Conservation (phyloP, 1,140 invertebrate species). For the Anoplophora glabripennis region DNA sequence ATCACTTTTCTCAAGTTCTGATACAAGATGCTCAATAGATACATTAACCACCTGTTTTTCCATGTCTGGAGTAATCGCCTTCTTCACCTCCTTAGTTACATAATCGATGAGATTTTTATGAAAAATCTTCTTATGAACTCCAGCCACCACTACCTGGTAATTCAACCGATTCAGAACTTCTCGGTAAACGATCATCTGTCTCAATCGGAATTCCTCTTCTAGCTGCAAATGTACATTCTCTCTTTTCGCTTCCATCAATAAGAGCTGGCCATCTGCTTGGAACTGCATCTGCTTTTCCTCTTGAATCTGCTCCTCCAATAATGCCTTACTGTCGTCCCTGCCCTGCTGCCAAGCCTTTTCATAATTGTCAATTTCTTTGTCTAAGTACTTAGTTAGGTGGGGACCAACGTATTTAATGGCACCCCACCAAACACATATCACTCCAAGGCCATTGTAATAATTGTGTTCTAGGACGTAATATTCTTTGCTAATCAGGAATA, state of each 20-base stretch:
- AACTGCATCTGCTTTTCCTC: constrained; percentile 70
- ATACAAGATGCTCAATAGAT: constrained; percentile 72
- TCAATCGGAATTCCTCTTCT: constrained; percentile 83
- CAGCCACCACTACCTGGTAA: constrained; percentile 59
- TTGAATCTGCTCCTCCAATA: constrained; percentile 48
- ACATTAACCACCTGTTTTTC: constrained; percentile 81
- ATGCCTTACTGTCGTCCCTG: constrained; percentile 54
- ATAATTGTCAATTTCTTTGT: constrained; percentile 69
- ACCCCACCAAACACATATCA: constrained; percentile 63
- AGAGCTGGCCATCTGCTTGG: constrained; percentile 68
- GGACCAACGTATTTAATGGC: constrained; percentile 69
- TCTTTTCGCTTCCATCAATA: constrained; percentile 79
- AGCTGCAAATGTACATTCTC: constrained; percentile 88
- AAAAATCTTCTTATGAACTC: constrained; percentile 71
- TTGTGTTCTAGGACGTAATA: constrained; percentile 88
- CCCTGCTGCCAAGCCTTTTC: constrained; percentile 29
- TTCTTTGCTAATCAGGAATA: constrained; percentile 87
- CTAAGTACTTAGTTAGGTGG: constrained; percentile 56
- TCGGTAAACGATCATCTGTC: constrained; percentile 68
- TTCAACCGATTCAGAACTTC: constrained; percentile 83
- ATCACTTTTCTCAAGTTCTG: constrained; percentile 15
- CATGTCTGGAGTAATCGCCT: constrained; percentile 85
- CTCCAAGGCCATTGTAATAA: constrained; percentile 74
- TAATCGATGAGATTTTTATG: constrained; percentile 93
- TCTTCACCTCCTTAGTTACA: constrained; percentile 79